Conservation (phyloP, 2,888 invertebrate species). For the Pterostichus niger region DNA sequence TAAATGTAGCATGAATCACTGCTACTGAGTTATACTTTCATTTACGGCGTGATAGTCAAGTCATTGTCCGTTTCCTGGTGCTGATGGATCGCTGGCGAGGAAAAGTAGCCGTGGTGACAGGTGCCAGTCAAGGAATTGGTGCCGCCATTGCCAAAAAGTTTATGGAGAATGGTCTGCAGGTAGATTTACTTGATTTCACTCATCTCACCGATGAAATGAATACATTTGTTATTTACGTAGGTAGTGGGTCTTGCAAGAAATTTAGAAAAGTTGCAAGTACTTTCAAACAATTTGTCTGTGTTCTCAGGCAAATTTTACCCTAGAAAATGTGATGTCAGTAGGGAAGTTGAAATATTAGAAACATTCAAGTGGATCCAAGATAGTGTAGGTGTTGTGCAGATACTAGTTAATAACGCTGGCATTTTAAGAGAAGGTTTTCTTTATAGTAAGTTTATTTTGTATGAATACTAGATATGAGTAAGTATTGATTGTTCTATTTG, state of each 20-base stretch:
- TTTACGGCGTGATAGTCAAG: too few relatives aligned
- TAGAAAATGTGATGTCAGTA: neutral
- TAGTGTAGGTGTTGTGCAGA: conserved; percentile 38
- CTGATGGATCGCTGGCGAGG: too few relatives aligned
- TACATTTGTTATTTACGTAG: conserved; percentile 68
- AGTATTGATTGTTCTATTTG: too few relatives aligned
- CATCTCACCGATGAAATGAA: neutral
- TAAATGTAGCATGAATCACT: too few relatives aligned
- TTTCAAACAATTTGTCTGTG: conserved; percentile 29
- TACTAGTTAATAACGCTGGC: conserved; percentile 53
- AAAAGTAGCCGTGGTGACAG: too few relatives aligned
- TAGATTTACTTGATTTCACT: too few relatives aligned
- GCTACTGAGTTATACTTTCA: too few relatives aligned
- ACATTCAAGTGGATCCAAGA: neutral
- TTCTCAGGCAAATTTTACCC: conserved; percentile 18
- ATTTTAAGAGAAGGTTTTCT: conserved; percentile 51
- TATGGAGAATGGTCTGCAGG: too few relatives aligned
- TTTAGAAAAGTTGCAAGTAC: conserved; percentile 61
- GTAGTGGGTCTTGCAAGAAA: conserved; percentile 73
- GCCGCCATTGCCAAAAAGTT: too few relatives aligned
- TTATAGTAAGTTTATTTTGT: conserved; percentile 13
- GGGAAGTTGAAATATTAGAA: conserved; percentile 8
- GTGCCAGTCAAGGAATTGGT: too few relatives aligned
- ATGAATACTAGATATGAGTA: too few relatives aligned
- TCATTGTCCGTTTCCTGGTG: too few relatives aligned